Evolutionary conservation across 2,113 vertebrate species (phyloP).

Genomic region (Rousettus leschenaultii): DNA sequence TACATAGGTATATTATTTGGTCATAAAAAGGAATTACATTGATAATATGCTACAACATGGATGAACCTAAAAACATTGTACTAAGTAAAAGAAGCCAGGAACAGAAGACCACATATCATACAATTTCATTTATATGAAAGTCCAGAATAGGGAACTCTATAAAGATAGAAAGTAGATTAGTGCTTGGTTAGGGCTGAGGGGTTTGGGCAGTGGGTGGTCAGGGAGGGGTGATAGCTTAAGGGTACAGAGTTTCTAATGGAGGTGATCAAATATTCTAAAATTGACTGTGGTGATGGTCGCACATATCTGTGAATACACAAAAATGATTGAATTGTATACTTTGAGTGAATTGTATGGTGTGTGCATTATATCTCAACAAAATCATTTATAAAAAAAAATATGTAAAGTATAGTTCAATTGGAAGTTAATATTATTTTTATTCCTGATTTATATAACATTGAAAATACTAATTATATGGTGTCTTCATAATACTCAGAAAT

Average conservation of each 20-base stretch:
- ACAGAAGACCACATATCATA: neutral
- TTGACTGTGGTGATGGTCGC: neutral
- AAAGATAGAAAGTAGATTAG: neutral
- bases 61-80: neutral
- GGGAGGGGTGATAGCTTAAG: neutral
- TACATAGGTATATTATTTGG: neutral
- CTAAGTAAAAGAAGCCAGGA: neutral
- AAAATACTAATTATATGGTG: neutral
- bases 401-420: neutral
- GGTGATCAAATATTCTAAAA: neutral
- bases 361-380: neutral
- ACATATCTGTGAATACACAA: neutral
- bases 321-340: neutral
- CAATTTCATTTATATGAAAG: neutral
- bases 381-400: neutral
- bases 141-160: neutral
- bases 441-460: neutral
- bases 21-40: neutral
- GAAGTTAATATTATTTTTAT: neutral
- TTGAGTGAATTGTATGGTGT: neutral
- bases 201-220: accelerated
- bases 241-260: neutral
- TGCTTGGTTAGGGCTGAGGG: neutral
- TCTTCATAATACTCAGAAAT: neutral
- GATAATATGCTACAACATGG: neutral